Conservation (phyloP, 2,113 vertebrate genomes). For the Chrysochloris asiatica region DNA sequence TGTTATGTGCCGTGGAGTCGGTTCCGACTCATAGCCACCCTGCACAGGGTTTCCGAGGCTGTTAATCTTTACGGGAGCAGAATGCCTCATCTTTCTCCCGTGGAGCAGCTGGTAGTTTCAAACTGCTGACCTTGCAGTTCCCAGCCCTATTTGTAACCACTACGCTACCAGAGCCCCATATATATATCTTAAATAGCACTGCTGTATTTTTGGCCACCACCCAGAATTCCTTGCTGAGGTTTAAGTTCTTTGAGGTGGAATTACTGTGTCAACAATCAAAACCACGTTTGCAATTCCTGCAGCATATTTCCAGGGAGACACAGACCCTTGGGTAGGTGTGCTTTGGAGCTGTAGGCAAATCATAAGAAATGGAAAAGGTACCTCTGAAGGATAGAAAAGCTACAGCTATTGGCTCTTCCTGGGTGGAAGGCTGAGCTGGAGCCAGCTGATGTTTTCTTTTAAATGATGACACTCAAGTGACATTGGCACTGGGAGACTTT, state of each 20-base stretch:
- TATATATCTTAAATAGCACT: no score
- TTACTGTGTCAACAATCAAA: not conserved
- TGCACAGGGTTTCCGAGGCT: no score
- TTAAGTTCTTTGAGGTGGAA: not conserved
- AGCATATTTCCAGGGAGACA: not conserved
- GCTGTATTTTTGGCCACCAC: not conserved
- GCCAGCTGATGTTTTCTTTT: not conserved
- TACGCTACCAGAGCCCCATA: no score
- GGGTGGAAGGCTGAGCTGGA: not conserved
- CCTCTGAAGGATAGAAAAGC: not conserved
- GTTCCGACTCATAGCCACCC: no score
- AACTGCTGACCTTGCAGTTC: no score
- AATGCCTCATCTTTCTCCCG: no score
- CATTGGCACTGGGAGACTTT: not conserved
- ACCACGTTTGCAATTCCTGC: not conserved
- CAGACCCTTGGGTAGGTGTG: not conserved
- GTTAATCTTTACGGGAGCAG: no score
- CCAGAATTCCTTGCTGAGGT: not conserved
- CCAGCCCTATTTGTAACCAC: no score
- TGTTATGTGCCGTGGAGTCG: no score
- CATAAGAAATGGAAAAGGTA: not conserved
- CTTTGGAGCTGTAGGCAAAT: not conserved
- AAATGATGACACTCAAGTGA: slow-evolving; percentile 36
- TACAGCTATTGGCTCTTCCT: not conserved
- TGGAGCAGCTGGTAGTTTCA: no score